Conservation (phyloP, 2,888 invertebrate genomes). For the Timema cristinae region DNA sequence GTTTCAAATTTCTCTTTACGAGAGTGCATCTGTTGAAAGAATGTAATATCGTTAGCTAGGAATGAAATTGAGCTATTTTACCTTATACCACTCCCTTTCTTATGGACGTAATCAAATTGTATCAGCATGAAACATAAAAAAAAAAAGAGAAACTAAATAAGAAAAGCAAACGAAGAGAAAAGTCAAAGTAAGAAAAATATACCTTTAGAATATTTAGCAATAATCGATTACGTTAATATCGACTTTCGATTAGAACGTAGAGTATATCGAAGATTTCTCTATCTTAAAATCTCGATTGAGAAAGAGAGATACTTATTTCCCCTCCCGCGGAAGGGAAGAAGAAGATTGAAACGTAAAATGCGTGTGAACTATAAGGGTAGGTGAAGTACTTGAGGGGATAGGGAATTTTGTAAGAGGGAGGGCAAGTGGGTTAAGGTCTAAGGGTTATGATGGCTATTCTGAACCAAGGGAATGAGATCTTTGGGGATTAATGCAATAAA, state of each 20-base stretch:
- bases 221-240: conserved; percentile 15
- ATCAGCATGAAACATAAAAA: neutral
- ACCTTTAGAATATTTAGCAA: neutral
- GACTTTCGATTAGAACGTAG: conserved; percentile 14
- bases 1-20: too few relatives aligned
- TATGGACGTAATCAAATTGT: too few relatives aligned
- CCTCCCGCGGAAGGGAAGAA: neutral
- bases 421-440: too few relatives aligned
- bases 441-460: too few relatives aligned
- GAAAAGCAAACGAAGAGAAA: neutral
- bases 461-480: neutral
- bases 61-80: too few relatives aligned
- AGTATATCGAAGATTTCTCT: neutral
- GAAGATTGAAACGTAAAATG: conserved; percentile 14
- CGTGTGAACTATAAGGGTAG: neutral
- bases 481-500: conserved; percentile 10
- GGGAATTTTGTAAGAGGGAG: too few relatives aligned
- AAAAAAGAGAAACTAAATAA: neutral
- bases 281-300: neutral
- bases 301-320: conserved; percentile 4
- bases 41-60: too few relatives aligned
- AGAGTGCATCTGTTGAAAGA: too few relatives aligned
- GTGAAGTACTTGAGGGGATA: too few relatives aligned
- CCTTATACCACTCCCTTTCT: too few relatives aligned
- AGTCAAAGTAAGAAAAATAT: too few relatives aligned